Conservation (phyloP, 2,888 invertebrate species). For the Gonocerus acuteangulatus region DNA sequence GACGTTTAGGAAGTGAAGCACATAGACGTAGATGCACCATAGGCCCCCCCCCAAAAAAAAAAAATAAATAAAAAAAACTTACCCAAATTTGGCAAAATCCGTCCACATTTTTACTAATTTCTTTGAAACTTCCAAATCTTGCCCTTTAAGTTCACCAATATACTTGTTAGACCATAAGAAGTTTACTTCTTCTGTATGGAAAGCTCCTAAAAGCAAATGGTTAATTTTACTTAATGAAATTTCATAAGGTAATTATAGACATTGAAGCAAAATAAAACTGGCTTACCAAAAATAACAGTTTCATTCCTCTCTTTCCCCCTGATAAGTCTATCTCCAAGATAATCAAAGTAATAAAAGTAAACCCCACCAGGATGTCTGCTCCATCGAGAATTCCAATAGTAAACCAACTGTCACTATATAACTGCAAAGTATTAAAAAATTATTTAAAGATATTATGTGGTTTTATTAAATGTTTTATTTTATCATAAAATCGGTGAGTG, state of each 20-base stretch:
- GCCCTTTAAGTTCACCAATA: neutral
- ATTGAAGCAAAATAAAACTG: no score
- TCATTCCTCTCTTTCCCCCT: neutral
- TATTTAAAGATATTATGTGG: no score
- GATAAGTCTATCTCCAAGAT: neutral
- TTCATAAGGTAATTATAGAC: no score
- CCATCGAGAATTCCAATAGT: conserved; percentile 1
- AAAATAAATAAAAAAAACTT: no score
- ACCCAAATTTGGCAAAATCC: conserved; percentile 27
- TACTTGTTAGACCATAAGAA: neutral
- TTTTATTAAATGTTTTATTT: no score
- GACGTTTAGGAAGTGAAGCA: no score
- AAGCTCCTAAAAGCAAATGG: neutral
- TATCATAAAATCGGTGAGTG: no score
- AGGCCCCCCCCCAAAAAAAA: no score
- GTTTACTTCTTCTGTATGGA: conserved; percentile 11
- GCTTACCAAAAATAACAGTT: neutral
- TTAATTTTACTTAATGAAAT: no score
- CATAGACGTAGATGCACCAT: no score
- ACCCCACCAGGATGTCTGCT: conserved; percentile 1
- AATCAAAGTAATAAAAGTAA: conserved; percentile 17
- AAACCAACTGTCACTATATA: conserved; percentile 9
- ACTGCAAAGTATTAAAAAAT: neutral
- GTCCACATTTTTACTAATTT: conserved; percentile 18
- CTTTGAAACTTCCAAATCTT: conserved; percentile 19